phyloP scores from a whole-genome alignment of 2,888 invertebrate genomes.

The Reticulitermes lucifugus region DNA sequence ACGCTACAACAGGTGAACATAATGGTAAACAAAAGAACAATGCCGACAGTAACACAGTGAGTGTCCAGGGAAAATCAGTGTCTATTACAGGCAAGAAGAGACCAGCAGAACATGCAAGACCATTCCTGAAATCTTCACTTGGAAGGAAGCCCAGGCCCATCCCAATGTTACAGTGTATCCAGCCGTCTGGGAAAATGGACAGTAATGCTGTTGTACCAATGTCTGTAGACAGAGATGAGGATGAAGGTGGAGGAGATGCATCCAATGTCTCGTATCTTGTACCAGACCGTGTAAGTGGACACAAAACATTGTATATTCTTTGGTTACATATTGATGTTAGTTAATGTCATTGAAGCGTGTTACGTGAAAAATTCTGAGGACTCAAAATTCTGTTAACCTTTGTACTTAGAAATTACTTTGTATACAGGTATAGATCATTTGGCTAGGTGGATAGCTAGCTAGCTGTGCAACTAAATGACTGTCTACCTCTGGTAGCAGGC shows the following conservation, averaged over 20 bases:
- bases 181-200: constrained; percentile 3
- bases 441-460: too few relatives aligned
- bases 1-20: neutral
- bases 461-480: too few relatives aligned
- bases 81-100: neutral
- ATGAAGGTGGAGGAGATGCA: constrained; percentile 9
- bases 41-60: neutral
- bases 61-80: neutral
- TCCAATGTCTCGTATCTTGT: neutral
- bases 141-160: constrained; percentile 29
- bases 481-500: too few relatives aligned
- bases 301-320: too few relatives aligned
- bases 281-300: constrained; percentile 20
- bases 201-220: neutral
- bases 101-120: neutral
- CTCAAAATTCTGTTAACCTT: too few relatives aligned
- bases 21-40: neutral
- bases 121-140: neutral
- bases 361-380: too few relatives aligned
- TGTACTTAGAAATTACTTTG: too few relatives aligned
- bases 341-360: too few relatives aligned
- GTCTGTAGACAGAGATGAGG: constrained; percentile 20
- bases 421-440: too few relatives aligned
- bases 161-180: constrained; percentile 33
- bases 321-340: too few relatives aligned